Evolutionary conservation across 1,140 invertebrate genomes (phyloP).

Genomic region (Carposina sasakii): DNA sequence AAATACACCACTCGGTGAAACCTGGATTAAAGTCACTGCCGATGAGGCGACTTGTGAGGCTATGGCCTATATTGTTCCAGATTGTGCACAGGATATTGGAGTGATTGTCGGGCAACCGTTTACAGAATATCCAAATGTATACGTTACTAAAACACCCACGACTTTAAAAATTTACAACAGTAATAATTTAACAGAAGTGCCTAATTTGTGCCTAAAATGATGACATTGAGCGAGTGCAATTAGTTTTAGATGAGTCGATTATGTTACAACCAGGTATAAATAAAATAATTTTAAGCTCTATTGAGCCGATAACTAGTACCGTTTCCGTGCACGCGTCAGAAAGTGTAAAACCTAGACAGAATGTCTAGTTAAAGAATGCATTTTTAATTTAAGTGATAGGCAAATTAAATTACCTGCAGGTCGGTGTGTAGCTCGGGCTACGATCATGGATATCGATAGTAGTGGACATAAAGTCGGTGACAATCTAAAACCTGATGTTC

Average conservation of each 20-base stretch:
- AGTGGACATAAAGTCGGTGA: too few species aligned
- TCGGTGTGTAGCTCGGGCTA: slow-evolving; percentile 5
- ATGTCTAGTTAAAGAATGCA: neutral
- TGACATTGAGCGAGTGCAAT: neutral
- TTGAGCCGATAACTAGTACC: neutral
- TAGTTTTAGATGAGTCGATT: neutral
- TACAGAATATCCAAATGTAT: slow-evolving; percentile 1
- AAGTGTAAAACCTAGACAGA: neutral
- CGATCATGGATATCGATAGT: neutral
- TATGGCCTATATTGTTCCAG: slow-evolving; percentile 2
- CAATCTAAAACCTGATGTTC: too few species aligned
- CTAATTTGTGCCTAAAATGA: neutral
- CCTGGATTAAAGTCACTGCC: neutral
- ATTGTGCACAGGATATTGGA: slow-evolving; percentile 3
- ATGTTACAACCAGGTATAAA: slow-evolving; percentile 1
- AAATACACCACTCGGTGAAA: neutral
- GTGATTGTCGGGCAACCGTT: slow-evolving; percentile 5
- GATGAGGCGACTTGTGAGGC: slow-evolving; percentile 5
- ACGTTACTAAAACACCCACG: slow-evolving; percentile 8
- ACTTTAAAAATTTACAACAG: slow-evolving; percentile 3
- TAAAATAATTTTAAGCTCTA: slow-evolving; percentile 1
- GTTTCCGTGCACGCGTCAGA: neutral
- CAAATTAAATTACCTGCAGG: neutral
- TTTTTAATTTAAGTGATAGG: neutral
- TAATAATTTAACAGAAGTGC: slow-evolving; percentile 1